Evolutionary conservation across 2,113 vertebrate species (phyloP).

Genomic region (Xiphophorus couchianus): DNA sequence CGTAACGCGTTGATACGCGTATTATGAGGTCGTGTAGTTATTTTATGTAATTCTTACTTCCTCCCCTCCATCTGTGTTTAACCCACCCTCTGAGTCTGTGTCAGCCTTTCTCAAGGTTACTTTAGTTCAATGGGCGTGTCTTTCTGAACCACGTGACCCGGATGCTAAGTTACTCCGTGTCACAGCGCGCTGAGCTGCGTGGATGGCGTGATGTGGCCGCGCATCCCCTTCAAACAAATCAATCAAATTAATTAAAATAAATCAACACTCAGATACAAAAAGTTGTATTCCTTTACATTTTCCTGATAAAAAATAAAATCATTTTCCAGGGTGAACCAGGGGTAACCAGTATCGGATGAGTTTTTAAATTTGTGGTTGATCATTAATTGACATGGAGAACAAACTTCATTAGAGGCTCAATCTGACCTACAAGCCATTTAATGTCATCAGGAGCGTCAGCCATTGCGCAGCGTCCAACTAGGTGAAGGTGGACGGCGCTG

Average conservation of each 20-base stretch:
- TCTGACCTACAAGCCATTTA: constrained; percentile 6
- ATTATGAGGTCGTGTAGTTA: too few species aligned
- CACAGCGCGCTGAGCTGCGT: constrained; percentile 51
- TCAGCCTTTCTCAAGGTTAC: constrained; percentile 73
- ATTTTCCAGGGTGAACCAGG: not conserved
- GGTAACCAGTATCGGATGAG: too few species aligned
- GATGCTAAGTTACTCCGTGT: constrained; percentile 62
- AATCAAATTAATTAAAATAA: not conserved
- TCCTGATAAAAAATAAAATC: not conserved
- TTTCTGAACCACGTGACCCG: constrained; percentile 59
- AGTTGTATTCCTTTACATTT: not conserved
- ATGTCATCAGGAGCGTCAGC: constrained; percentile 25
- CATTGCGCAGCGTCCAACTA: constrained; percentile 59
- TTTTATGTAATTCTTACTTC: not conserved
- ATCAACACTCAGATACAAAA: not conserved
- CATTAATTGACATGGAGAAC: not conserved
- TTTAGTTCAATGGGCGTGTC: constrained; percentile 69
- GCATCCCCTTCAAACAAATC: constrained; percentile 1
- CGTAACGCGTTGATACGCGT: not conserved
- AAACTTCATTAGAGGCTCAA: constrained; percentile 20
- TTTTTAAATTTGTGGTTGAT: not conserved
- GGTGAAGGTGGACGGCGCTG: constrained; percentile 51
- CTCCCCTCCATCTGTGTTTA: not conserved
- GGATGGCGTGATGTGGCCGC: constrained; percentile 40
- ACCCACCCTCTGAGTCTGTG: constrained; percentile 12